Conservation (phyloP, 1,140 invertebrate species). For the Homalodisca vitripennis region DNA sequence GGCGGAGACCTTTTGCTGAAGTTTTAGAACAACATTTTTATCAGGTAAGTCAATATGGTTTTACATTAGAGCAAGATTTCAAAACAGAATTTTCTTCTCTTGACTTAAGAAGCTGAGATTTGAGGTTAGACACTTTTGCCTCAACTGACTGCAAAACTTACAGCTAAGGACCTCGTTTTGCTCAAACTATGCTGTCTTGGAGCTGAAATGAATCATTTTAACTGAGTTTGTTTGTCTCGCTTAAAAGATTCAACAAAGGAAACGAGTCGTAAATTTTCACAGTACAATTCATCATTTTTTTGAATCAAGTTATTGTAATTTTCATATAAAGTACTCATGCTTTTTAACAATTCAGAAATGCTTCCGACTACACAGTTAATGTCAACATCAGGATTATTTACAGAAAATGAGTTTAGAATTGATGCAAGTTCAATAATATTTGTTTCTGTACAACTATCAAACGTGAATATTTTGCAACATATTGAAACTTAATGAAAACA, state of each 20-base stretch:
- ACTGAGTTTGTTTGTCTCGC: background rate
- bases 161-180: background rate
- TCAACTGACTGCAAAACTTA: background rate
- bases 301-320: background rate
- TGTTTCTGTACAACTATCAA: constrained; percentile 1
- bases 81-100: background rate
- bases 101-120: constrained; percentile 1
- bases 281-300: constrained; percentile 19
- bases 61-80: background rate
- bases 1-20: background rate
- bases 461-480: background rate
- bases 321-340: background rate
- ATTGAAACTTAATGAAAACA: background rate
- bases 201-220: constrained; percentile 2
- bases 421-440: background rate
- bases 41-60: too few species aligned
- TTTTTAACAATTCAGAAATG: background rate
- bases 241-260: background rate
- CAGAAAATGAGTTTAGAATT: background rate
- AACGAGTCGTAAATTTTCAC: background rate
- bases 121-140: background rate
- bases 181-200: constrained; percentile 5
- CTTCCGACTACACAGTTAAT: background rate
- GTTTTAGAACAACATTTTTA: background rate
- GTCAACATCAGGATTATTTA: background rate